Conservation (phyloP, 2,888 invertebrate species). For the Entomobrya proxima region DNA sequence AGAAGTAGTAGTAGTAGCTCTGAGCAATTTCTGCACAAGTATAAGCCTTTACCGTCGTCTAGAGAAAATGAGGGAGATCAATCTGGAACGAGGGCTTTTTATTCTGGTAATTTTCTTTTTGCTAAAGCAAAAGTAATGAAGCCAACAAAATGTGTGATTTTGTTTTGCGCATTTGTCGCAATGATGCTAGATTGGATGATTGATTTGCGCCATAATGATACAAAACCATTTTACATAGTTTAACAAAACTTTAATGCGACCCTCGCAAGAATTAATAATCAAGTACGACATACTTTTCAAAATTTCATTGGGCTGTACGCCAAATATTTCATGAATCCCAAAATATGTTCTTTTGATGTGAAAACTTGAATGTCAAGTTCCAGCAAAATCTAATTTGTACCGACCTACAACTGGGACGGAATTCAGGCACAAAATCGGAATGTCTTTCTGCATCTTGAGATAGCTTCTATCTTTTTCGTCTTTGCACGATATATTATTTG, state of each 20-base stretch:
- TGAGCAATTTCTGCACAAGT: background rate
- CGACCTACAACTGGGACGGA: no score
- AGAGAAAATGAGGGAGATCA: background rate
- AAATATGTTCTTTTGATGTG: background rate
- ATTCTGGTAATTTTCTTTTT: background rate
- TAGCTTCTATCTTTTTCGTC: no score
- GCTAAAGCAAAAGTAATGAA: background rate
- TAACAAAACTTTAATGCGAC: no score
- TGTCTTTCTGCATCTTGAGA: no score
- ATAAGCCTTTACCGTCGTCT: background rate
- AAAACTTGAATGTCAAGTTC: background rate
- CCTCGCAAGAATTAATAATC: no score
- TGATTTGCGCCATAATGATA: no score
- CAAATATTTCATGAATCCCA: background rate
- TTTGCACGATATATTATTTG: no score
- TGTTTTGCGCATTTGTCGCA: background rate
- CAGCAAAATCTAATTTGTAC: slow-evolving; percentile 20
- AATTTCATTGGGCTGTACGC: no score
- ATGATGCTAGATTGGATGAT: no score
- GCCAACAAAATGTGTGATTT: background rate
- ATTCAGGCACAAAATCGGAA: background rate
- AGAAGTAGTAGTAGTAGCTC: no score
- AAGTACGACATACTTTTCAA: no score
- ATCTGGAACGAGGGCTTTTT: background rate
- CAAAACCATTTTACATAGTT: no score